phyloP scores from a whole-genome alignment of 2,888 invertebrate species.

The Hirtodrosophila histrioides region DNA sequence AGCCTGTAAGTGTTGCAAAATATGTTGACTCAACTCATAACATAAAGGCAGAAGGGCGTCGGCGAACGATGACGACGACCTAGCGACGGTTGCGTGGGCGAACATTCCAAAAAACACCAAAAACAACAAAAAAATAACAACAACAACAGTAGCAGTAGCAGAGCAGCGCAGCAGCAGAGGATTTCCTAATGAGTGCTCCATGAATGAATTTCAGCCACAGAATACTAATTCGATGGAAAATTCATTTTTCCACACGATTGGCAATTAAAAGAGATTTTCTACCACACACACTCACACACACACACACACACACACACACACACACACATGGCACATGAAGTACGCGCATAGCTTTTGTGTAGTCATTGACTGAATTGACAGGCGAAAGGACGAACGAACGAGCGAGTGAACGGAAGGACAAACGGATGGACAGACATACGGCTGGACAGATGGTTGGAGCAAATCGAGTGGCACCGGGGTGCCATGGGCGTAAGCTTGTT shows the following conservation, averaged over 20 bases:
- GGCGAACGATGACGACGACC: slow-evolving; percentile 6
- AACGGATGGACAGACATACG: slow-evolving; percentile 14
- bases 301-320: slow-evolving; percentile 27
- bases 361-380: slow-evolving; percentile 77
- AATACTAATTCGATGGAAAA: slow-evolving; percentile 84
- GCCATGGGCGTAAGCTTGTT: slow-evolving; percentile 43
- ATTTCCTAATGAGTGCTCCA: slow-evolving; percentile 83
- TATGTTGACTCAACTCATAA: slow-evolving; percentile 83
- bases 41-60: slow-evolving; percentile 45
- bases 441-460: slow-evolving; percentile 29
- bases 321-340: slow-evolving; percentile 25
- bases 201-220: slow-evolving; percentile 83
- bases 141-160: slow-evolving; percentile 14
- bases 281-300: slow-evolving; percentile 57
- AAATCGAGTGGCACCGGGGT: slow-evolving; percentile 9
- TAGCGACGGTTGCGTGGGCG: slow-evolving; percentile 42
- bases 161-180: slow-evolving; percentile 60
- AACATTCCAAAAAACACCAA: slow-evolving; percentile 32
- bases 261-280: slow-evolving; percentile 83
- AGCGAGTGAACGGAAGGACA: slow-evolving; percentile 12
- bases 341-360: slow-evolving; percentile 66
- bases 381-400: slow-evolving; percentile 45
- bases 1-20: slow-evolving; percentile 80
- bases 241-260: slow-evolving; percentile 84
- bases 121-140: slow-evolving; percentile 19